These are phyloP conservation scores for Campodea augens DNA, from an alignment of 1,140 invertebrate species.

Conservation along the genomic window DNA sequence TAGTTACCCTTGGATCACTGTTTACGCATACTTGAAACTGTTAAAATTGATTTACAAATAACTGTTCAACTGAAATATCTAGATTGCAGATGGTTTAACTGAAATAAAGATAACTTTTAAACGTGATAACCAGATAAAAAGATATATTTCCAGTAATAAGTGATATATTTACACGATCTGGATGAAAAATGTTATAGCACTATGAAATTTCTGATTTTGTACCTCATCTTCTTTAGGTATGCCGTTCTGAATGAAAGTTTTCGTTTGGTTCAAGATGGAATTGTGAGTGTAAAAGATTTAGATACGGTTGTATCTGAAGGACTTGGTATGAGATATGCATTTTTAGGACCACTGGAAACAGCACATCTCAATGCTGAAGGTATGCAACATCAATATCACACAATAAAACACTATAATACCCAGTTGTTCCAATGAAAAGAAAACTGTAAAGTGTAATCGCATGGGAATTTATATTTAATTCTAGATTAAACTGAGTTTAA, in stretches of 20 bases:
- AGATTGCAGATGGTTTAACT: too few relatives aligned
- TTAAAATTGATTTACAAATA: too few relatives aligned
- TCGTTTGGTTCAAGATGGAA: conserved; percentile 62
- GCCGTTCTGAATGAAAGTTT: conserved; percentile 85
- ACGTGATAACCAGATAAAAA: too few relatives aligned
- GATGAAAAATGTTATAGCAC: too few relatives aligned
- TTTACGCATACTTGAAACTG: too few relatives aligned
- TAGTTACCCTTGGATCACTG: too few relatives aligned
- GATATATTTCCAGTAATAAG: too few relatives aligned
- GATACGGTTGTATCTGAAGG: conserved; percentile 89
- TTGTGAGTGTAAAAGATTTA: conserved; percentile 70
- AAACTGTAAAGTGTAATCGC: too few relatives aligned
- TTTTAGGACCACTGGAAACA: conserved; percentile 82
- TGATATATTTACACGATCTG: too few relatives aligned
- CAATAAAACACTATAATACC: conserved; percentile 1
- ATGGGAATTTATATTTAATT: neutral
- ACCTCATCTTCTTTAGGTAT: conserved; percentile 38
- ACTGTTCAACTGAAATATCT: too few relatives aligned
- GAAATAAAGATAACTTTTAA: too few relatives aligned
- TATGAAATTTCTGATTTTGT: neutral
- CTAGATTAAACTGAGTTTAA: neutral
- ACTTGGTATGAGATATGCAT: conserved; percentile 84
- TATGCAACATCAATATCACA: conserved; percentile 18
- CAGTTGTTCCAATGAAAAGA: neutral
- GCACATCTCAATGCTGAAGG: conserved; percentile 89